Percentiles rank a stretch among this genome's conserved stretches.
Evolutionary conservation across 2,888 invertebrate species (phyloP).

Genomic region (Allygus modestus): DNA sequence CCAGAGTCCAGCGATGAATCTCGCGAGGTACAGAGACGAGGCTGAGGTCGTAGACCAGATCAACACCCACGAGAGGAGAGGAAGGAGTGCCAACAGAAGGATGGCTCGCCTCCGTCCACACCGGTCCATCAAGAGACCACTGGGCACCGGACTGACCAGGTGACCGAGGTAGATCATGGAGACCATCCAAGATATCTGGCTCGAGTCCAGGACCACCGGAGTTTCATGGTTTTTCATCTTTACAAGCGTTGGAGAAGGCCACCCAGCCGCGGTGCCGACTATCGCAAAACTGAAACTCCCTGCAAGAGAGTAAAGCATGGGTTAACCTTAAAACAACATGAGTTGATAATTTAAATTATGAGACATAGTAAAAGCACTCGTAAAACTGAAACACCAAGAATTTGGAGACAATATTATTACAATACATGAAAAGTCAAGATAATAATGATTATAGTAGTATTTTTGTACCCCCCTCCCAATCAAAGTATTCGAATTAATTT

Average conservation of each 20-base stretch:
- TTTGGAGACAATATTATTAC: no score
- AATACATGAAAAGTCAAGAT: no score
- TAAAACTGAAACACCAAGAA: constrained; percentile 62
- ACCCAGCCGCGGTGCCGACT: constrained; percentile 67
- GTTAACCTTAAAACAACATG: no score
- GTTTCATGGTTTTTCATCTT: constrained; percentile 64
- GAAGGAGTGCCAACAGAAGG: constrained; percentile 66
- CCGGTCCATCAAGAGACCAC: constrained; percentile 68
- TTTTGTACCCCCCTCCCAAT: no score
- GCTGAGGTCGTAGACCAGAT: constrained; percentile 66
- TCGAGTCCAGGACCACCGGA: constrained; percentile 66
- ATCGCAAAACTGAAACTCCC: constrained; percentile 61
- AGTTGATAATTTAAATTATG: constrained; percentile 69
- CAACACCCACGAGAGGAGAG: constrained; percentile 68
- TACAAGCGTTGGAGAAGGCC: constrained; percentile 67
- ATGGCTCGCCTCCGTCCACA: constrained; percentile 68
- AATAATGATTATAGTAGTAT: no score
- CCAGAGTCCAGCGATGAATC: constrained; percentile 69
- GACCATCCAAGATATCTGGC: constrained; percentile 69
- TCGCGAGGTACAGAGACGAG: constrained; percentile 67
- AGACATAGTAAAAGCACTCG: no score
- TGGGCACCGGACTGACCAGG: constrained; percentile 68
- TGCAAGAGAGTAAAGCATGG: constrained; percentile 63
- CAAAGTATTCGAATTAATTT: no score
- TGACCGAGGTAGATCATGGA: constrained; percentile 69